phyloP scores from a whole-genome alignment of 1,140 invertebrate species.

The Ceratitis capitata region DNA sequence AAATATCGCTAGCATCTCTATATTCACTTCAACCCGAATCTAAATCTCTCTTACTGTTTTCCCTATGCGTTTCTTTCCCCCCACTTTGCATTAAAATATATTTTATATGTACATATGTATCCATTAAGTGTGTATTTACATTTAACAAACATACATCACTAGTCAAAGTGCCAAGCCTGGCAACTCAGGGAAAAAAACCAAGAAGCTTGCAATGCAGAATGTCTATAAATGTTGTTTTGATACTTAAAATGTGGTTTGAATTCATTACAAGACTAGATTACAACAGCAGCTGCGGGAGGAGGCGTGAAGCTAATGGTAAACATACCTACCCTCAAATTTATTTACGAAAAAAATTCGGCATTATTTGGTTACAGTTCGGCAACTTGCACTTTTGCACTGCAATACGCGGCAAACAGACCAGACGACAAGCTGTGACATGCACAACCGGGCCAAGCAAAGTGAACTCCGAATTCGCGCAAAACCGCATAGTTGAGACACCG shows the following conservation, averaged over 20 bases:
- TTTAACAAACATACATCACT: not conserved
- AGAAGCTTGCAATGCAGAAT: no score
- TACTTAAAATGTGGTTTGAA: not conserved
- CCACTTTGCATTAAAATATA: not conserved
- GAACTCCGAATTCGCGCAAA: not conserved
- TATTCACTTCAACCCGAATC: no score
- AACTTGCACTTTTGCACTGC: constrained; percentile 11
- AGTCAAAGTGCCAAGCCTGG: not conserved
- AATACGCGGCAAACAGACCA: not conserved
- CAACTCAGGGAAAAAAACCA: no score
- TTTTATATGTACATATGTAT: no score
- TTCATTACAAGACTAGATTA: not conserved
- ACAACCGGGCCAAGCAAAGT: not conserved
- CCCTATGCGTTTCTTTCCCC: not conserved
- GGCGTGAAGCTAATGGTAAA: not conserved
- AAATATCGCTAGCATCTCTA: no score
- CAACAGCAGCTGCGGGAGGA: no score
- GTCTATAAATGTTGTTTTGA: not conserved
- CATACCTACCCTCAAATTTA: not conserved
- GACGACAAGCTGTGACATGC: not conserved
- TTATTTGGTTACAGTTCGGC: constrained; percentile 16
- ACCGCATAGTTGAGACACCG: not conserved
- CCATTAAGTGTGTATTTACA: no score
- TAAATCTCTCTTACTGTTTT: no score
- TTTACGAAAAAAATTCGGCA: not conserved